Evolutionary conservation across 2,888 invertebrate genomes (phyloP).

Genomic region (Clivina fossor): DNA sequence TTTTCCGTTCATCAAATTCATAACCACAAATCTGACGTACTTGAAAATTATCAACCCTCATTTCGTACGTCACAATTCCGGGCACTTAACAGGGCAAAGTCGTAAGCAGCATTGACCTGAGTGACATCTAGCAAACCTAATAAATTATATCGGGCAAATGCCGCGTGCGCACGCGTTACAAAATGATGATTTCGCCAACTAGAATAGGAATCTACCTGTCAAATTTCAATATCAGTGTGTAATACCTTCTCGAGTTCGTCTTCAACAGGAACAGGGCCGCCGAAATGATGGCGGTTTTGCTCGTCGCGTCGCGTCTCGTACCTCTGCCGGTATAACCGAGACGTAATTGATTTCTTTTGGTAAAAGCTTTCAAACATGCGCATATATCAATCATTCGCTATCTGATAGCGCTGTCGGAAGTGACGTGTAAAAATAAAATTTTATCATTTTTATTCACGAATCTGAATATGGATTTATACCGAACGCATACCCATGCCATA

Average conservation of each 20-base stretch:
- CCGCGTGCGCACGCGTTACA: conserved; percentile 6
- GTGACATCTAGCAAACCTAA: conserved; percentile 7
- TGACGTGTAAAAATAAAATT: conserved; percentile 33
- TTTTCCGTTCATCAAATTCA: no score
- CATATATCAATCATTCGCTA: conserved; percentile 32
- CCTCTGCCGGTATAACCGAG: conserved; percentile 6
- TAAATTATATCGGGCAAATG: no score
- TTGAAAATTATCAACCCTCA: no score
- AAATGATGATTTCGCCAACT: conserved; percentile 22
- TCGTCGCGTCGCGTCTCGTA: background rate
- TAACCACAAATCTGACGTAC: no score
- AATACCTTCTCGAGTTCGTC: background rate
- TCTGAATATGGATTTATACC: conserved; percentile 25
- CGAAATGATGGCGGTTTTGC: background rate
- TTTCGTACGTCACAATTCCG: background rate
- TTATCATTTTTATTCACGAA: conserved; percentile 31
- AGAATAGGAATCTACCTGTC: conserved; percentile 22
- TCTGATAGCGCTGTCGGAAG: conserved; percentile 33
- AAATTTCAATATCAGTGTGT: conserved; percentile 17
- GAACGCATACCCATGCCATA: background rate
- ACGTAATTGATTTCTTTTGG: conserved; percentile 32
- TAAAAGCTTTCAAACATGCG: conserved; percentile 34
- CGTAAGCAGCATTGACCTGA: background rate
- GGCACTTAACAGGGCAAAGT: background rate
- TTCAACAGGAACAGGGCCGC: background rate